phyloP scores from a whole-genome alignment of 2,113 vertebrate genomes.

The Hippocampus guttulatus region DNA sequence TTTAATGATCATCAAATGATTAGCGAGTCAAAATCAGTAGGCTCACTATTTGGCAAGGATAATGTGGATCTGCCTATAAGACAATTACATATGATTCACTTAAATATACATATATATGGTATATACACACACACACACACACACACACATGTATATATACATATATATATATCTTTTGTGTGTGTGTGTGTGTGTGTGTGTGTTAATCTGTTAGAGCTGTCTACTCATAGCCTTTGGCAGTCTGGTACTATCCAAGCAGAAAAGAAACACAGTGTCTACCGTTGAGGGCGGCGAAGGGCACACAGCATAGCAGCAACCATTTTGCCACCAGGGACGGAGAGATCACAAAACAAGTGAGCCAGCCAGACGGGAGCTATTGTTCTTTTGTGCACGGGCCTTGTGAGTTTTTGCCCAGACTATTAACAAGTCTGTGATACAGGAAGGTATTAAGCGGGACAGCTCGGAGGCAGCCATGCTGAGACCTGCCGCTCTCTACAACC shows the following conservation, averaged over 20 bases:
- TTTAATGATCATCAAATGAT: too few species aligned
- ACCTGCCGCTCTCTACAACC: constrained; percentile 72
- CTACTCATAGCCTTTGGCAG: constrained; percentile 5
- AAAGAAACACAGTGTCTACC: constrained; percentile 1
- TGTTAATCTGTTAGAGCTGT: neutral
- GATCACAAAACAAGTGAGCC: neutral
- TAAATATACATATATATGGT: neutral
- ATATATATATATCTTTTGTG: neutral
- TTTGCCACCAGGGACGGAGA: constrained; percentile 16
- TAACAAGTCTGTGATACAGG: constrained; percentile 61
- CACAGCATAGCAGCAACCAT: constrained; percentile 24
- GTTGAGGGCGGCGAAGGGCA: constrained; percentile 13
- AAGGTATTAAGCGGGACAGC: constrained; percentile 65
- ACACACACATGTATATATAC: too few species aligned
- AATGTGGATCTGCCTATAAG: neutral
- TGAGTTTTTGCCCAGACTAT: constrained; percentile 57
- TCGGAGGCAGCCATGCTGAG: constrained; percentile 58
- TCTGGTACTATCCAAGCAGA: neutral
- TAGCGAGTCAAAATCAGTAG: too few species aligned
- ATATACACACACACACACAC: too few species aligned
- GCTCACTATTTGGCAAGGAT: neutral
- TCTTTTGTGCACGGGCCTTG: constrained; percentile 32
- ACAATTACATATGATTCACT: too few species aligned
- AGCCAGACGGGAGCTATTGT: constrained; percentile 23
- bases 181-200: neutral